Conservation (phyloP, 2,888 invertebrate genomes). For the Rhorus exstirpatorius region DNA sequence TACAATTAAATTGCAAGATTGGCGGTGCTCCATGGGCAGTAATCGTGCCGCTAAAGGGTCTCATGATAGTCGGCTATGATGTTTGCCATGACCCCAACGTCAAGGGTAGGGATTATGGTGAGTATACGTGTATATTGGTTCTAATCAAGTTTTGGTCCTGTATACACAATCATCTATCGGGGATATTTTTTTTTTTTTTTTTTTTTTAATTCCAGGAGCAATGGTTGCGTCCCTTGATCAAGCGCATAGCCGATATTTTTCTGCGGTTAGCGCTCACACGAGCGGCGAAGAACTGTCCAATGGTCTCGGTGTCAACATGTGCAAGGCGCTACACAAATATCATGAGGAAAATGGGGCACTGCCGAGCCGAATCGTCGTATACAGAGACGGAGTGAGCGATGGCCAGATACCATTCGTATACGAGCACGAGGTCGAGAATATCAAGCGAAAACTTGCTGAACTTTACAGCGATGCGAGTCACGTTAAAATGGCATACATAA, state of each 20-base stretch:
- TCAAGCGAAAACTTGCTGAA: slow-evolving; percentile 87
- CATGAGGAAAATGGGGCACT: slow-evolving; percentile 84
- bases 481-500: slow-evolving; percentile 90
- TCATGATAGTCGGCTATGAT: slow-evolving; percentile 96
- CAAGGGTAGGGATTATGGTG: slow-evolving; percentile 87
- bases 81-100: slow-evolving; percentile 94
- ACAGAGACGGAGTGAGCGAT: slow-evolving; percentile 97
- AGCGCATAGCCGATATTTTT: slow-evolving; percentile 90
- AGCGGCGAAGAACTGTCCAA: slow-evolving; percentile 92
- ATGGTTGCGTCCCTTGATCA: slow-evolving; percentile 91
- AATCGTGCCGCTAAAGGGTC: slow-evolving; percentile 88
- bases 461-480: slow-evolving; percentile 86
- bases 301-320: slow-evolving; percentile 90
- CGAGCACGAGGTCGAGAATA: slow-evolving; percentile 90
- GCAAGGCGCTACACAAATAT: slow-evolving; percentile 87
- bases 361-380: slow-evolving; percentile 93
- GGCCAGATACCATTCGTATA: slow-evolving; percentile 94
- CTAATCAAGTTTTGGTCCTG: not conserved
- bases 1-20: slow-evolving; percentile 97
- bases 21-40: slow-evolving; percentile 96
- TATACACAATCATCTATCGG: not conserved
- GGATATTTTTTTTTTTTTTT: not conserved
- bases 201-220: slow-evolving; percentile 87
- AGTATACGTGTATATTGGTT: slow-evolving; percentile 29
- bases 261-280: slow-evolving; percentile 91